Evolutionary conservation across 2,888 invertebrate genomes (phyloP), one percentile per base, ranked within the genome.

Genomic region (Stenurella melanura): DNA sequence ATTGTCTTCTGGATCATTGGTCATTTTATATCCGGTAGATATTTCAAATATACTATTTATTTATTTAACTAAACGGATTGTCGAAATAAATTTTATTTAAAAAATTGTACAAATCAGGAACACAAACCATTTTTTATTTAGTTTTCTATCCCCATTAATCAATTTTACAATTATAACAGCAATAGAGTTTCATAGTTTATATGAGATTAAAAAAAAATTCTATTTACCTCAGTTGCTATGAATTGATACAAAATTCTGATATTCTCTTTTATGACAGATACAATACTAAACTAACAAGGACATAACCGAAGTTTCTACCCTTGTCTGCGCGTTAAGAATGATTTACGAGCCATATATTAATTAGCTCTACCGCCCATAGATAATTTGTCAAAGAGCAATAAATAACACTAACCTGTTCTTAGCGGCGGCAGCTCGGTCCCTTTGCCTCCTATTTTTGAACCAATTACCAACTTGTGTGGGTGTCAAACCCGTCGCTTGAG

Each of bases 381-480:
- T 79, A 79, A 82, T 81, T 81, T 79, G 82, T 72, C 71, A 63
- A 81, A 82, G 2, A 79, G 78, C 77, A 78, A 80, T 77, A 78
- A 79, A 78, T 19, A 64, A 15, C 63, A 78, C 95, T 91, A 92
- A 98, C 95, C 98, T 95, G 92, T 98, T 98, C 92, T 98, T 98
- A 80, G 98, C 98, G 74, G 98, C 96, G 18, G 96, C 97, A 19
- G 97, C 96, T 82, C 97, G 90, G 90, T 97, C 97, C 82, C 97
- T 91, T 88, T 97, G 97, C 84, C 97, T 90, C 78, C 96, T 91
- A 90, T 97, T 97, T 89, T 97, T 97, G 91, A 97, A 97, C 97
- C 97, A 97, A 90, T 97, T 97, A 73, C 96, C 96, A 78, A 97
- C 97, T 90, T 97, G 97, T 68, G 97, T 98, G 57, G 97, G 96